phyloP scores from a whole-genome alignment of 2,888 invertebrate species.

The Platerodrilus igneus region DNA sequence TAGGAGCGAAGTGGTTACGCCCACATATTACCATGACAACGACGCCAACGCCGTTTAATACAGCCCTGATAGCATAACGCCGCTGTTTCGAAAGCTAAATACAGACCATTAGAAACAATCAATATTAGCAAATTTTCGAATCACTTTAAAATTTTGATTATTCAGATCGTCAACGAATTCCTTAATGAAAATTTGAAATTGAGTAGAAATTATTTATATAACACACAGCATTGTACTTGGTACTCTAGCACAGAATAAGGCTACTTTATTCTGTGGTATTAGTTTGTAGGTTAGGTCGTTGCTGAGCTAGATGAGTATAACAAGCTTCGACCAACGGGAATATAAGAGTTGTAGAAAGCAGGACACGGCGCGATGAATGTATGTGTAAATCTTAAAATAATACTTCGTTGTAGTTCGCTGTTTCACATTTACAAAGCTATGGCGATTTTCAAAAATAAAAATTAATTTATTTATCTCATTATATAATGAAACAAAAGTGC shows the following conservation, averaged over 20 bases:
- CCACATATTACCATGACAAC: constrained; percentile 37
- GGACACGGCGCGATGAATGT: no score
- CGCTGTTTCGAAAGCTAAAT: constrained; percentile 14
- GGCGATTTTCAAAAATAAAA: no score
- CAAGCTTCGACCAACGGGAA: constrained; percentile 25
- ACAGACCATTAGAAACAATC: constrained; percentile 27
- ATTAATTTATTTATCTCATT: no score
- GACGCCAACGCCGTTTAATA: constrained; percentile 35
- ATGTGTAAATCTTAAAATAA: no score
- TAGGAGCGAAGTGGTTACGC: constrained; percentile 35
- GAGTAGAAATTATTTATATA: neutral
- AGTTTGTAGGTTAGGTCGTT: constrained; percentile 25
- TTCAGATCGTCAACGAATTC: neutral
- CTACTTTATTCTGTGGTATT: constrained; percentile 3
- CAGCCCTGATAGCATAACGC: constrained; percentile 29
- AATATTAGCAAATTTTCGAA: constrained; percentile 17
- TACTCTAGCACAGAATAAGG: neutral
- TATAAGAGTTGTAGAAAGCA: constrained; percentile 33
- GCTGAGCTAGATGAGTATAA: constrained; percentile 16
- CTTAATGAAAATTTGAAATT: neutral
- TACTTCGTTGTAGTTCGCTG: no score
- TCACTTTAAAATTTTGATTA: constrained; percentile 5
- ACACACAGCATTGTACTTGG: neutral
- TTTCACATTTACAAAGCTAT: no score
- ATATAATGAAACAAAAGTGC: no score